Evolutionary conservation across 2,888 invertebrate species (phyloP), one percentile per base, ranked within the genome.

Genomic region (Drosophila kuntzei): DNA sequence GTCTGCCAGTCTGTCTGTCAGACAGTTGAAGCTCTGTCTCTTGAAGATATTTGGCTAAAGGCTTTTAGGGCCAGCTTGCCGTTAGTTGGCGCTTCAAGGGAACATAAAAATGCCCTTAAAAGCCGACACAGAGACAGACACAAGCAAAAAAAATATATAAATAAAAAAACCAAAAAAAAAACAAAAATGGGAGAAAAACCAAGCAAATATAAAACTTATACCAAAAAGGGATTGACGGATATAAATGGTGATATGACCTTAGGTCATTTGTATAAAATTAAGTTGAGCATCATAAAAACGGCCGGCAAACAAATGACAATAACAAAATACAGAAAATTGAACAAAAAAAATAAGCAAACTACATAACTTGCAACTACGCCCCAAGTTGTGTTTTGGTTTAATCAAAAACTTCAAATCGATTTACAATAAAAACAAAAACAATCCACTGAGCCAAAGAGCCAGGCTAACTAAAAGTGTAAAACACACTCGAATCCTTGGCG

Each of bases 161-260:
- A 29, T 16, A 29, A 59, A 54, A 14, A 37, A 29, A 29, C 11
- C 29, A 12, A 50, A 61, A 46, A 29, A 51, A n/a, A 68, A 51
- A 41, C 41, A n/a, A 32, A 36, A 58, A 49, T 37, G 61, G 14
- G 66, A 39, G 57, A 74, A 71, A 81, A 87, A 78, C 69, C 76
- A 87, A 69, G 67, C 76, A 87, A 86, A 87, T 82, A 83, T 86
- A 87, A 83, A 83, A 83, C 80, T 83, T 83, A 83, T 88, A 87
- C 88, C 88, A 69, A 84, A 88, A 88, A 84, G 88, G 83, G 83
- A 84, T 84, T 84, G 83, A 87, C 89, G 85, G 89, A 86, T 86
- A 89, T 86, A 86, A 86, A 86, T 89, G 89, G 86, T 85, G 87
- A 87, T 87, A 87, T 86, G 85, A 87, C 85, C 85, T 86, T 59